phyloP scores from a whole-genome alignment of 1,140 invertebrate genomes.

The Linepithema humile region DNA sequence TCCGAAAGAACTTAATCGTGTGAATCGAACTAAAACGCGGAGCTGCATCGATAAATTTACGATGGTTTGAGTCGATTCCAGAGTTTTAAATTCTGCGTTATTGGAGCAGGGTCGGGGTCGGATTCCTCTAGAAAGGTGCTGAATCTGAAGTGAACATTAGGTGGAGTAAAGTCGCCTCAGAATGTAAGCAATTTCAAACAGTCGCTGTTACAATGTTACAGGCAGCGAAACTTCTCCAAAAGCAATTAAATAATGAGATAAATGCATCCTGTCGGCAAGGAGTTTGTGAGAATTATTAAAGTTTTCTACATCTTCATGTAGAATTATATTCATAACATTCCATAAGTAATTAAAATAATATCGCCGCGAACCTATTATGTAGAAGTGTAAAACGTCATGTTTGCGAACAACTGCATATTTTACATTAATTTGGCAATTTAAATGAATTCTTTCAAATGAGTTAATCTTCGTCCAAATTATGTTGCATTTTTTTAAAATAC shows the following conservation, averaged over 20 bases:
- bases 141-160: constrained; percentile 45
- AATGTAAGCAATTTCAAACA: constrained; percentile 53
- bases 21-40: constrained; percentile 34
- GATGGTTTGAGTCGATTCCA: constrained; percentile 30
- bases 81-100: constrained; percentile 51
- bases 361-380: not conserved
- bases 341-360: constrained; percentile 9
- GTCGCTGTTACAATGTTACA: constrained; percentile 35
- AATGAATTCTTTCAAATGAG: not conserved
- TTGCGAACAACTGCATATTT: not conserved
- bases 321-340: constrained; percentile 25
- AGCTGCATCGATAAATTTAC: constrained; percentile 56
- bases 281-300: constrained; percentile 29
- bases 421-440: not conserved
- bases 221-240: constrained; percentile 4
- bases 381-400: not conserved
- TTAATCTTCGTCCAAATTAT: not conserved
- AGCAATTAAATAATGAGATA: constrained; percentile 48
- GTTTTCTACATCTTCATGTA: constrained; percentile 14
- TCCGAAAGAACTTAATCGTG: constrained; percentile 39
- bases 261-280: constrained; percentile 2
- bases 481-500: not conserved
- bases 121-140: constrained; percentile 29
- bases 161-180: constrained; percentile 34
- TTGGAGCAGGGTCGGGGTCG: constrained; percentile 16